phyloP scores from a whole-genome alignment of 2,797 vertebrate species.

The Hemitrygon akajei region DNA sequence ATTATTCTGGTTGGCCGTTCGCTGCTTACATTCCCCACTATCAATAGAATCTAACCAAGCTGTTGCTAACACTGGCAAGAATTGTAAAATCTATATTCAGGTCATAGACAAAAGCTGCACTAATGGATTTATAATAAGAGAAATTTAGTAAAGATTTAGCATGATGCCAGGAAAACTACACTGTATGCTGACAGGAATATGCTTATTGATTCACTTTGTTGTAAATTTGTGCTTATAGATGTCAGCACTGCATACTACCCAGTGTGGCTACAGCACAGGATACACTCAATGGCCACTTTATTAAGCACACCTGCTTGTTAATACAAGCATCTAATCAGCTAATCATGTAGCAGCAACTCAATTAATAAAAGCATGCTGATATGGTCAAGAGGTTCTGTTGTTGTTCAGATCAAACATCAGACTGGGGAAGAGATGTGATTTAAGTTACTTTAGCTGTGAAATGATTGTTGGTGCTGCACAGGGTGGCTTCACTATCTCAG shows the following conservation, averaged over 20 bases:
- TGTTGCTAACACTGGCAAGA: background rate
- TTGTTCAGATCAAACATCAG: too few relatives aligned
- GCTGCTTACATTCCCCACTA: background rate
- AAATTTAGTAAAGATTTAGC: constrained; percentile 3
- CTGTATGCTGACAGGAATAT: background rate
- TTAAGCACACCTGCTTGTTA: too few relatives aligned
- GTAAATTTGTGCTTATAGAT: background rate
- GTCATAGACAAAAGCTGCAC: constrained; percentile 3
- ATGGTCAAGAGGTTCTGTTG: too few relatives aligned
- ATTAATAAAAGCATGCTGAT: too few relatives aligned
- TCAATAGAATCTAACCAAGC: background rate
- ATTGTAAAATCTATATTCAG: constrained; percentile 29
- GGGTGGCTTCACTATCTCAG: too few relatives aligned
- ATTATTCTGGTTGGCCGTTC: background rate
- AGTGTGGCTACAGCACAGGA: background rate
- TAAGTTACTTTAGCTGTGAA: too few relatives aligned
- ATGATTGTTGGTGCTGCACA: too few relatives aligned
- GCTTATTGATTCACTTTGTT: constrained; percentile 13
- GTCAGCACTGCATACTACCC: background rate
- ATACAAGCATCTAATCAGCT: too few relatives aligned
- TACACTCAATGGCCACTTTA: too few relatives aligned
- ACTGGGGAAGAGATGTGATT: too few relatives aligned
- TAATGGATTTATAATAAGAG: constrained; percentile 31
- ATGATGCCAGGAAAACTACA: constrained; percentile 16
- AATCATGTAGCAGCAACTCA: too few relatives aligned